Evolutionary conservation across 2,113 vertebrate species (phyloP), one percentile per base, ranked within the genome.

Genomic region (Nasalis larvatus): DNA sequence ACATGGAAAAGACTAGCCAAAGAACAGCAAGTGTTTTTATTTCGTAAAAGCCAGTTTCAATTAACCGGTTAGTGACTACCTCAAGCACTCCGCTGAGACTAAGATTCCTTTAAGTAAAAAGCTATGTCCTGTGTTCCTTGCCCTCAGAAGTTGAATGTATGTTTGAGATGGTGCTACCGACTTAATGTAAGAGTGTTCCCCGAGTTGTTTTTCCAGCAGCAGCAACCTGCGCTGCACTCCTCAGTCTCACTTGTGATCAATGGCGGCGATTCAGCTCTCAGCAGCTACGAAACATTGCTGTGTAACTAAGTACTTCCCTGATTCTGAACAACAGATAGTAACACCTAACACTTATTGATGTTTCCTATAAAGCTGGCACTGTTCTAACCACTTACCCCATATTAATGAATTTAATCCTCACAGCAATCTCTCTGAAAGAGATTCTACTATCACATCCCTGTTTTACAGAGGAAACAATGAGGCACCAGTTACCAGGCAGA

Each of bases 1-100:
- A 86, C 6, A 6, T 3, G 35, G 23, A 87, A 69, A 0, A 42
- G 25, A 58, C 85, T 23, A 58, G 40, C 76, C 6, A 84, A 66
- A 84, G 68, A 93, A 84, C 21, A 35, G 27, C 30, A 86, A 86
- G 42, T 56, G 35, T 47, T 74, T 74, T 71, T 30, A 80, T 73
- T 80, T 89, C 83, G 86, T 83, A 93, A 96, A 93, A 69, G 40
- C 66, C 83, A 96, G 58, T 42, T 90, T 63, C 86, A 85, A 13
- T 20, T 58, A 73, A 77, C 58, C 47, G 60, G 49, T 63, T 42
- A n/a, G 14, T 27, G 63, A 49, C 27, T 11, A 27, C 35, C 78
- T 60, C n/a, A 27, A 68, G 42, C n/a, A 30, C 8, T 60, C 47
- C 25, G 17, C 52, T n/a, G 42, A 54, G 18, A 56, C 47, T 69